Base-by-base conservation (phyloP, 2,797 vertebrate species). In the Thripadectes ignobilis region DNA sequence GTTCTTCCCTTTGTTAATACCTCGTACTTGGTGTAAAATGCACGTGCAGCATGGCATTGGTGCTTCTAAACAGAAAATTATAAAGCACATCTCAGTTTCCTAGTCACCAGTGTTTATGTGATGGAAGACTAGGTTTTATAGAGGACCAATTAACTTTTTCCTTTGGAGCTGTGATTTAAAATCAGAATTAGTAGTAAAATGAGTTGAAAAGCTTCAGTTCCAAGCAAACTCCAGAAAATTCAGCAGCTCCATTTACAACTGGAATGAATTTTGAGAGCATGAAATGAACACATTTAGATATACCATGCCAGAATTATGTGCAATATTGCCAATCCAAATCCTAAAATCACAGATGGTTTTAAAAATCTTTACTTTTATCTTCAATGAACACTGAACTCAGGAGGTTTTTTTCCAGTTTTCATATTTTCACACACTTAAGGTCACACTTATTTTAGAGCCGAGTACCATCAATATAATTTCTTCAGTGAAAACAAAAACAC, bases 171-270 rank as follows among this genome's bases (percentile, higher is more conserved):
- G 43, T 61, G 54, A 88, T 67, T 85, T 83, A 49, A 85, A 94
- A 79, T 82, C 38, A 59, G 34, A 79, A 74, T 88, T 65, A 61
- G 18, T 20, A 61, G 14, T 55, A 85, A 93, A 82, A 95, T 81
- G 24, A 52, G 12, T 81, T 52, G 67, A 73, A 62, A 34, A 93
- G 45, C 18, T 52, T 87, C 49, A 65, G 3, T 58, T 85, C 49
- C 34, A 79, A 29, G 9, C 30, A 46, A 87, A 59, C 16, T 86
- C 29, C 75, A 91, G 46, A 71, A 87, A 89, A 74, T 20, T 30
- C 61, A 72, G 43, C 51, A 92, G 45, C 26, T 80, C 24, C n/a
- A 15, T 58, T 71, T 88, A 63, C 27, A 48, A 52, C 16, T 59
- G 38, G 11, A 49, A 69, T 48, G 21, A 76, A 73, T 24, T 89